Base-by-base conservation (phyloP, 2,113 vertebrate species). In the Pseudonaja textilis region DNA sequence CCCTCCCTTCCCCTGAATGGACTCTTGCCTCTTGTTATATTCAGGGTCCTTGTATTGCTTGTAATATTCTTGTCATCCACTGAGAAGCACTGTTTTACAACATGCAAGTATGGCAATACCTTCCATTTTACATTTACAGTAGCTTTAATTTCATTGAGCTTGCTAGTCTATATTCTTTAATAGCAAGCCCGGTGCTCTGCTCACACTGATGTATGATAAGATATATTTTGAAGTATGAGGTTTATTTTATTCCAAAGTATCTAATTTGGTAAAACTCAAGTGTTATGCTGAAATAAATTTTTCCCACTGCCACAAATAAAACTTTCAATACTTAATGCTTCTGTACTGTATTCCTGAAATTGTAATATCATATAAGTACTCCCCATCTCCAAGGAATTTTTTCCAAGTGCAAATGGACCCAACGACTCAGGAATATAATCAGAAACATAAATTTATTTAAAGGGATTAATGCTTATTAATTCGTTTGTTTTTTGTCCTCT, bases 161-260 rank as follows among this genome's bases (percentile, higher is more conserved):
- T 91, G 23, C 4, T 90, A 92, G 89, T 25, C 92, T 9, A 0
- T 39, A 0, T 55, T 0, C 55, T 93, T 47, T 95, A 92, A 25
- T 93, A 91, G 69, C 56, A 47, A 42, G 1, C 50, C 52, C 0
- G 0, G 11, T 42, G 23, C 23, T 86, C 11, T 25, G 14, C 29
- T 2, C 64, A 34, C 14, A 5, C 64, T 74, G 42, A 2, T 10
- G 1, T 91, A 56, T 14, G 0, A 0, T 64, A 26, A 56, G 54
- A 3, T 0, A 0, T 0, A 25, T 56, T 0, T 0, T 47, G 20
- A 69, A 92, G 3, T 16, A 39, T 0, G 18, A 39, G 59, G 23
- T 0, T 3, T 92, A 14, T 89, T n/a, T 92, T 85, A 12, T 25
- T 85, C 39, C 54, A 89, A 25, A 52, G 10, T 23, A 74, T 56